These are phyloP conservation scores for Thaumetopoea pityocampa DNA, from an alignment of 1,140 invertebrate species.

Conservation along the genomic window DNA sequence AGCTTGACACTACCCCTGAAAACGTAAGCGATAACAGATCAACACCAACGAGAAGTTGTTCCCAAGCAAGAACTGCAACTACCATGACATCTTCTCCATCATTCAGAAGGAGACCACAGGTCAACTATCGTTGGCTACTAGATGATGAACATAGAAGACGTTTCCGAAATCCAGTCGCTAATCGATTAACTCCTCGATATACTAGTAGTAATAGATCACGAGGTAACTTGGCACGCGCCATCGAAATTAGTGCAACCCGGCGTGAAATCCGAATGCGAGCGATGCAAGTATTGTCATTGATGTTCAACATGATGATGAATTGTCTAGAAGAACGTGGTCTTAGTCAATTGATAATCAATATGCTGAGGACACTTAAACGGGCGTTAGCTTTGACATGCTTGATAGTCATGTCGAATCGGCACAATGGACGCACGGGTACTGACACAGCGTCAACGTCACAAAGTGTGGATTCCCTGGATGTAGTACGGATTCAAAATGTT, in stretches of 20 bases:
- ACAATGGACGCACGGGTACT: slow-evolving; percentile 29
- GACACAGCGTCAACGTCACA: slow-evolving; percentile 29
- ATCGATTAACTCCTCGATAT: slow-evolving; percentile 41
- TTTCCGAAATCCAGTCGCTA: slow-evolving; percentile 34
- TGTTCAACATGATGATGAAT: slow-evolving; percentile 75
- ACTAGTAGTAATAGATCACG: slow-evolving; percentile 42
- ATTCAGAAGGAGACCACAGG: slow-evolving; percentile 44
- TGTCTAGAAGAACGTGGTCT: slow-evolving; percentile 65
- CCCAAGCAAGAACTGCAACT: slow-evolving; percentile 31
- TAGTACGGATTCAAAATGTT: slow-evolving; percentile 53
- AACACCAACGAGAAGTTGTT: slow-evolving; percentile 21
- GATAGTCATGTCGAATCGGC: slow-evolving; percentile 63
- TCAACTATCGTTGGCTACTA: slow-evolving; percentile 46
- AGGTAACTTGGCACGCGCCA: slow-evolving; percentile 45
- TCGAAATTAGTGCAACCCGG: slow-evolving; percentile 61
- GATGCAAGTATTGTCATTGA: slow-evolving; percentile 66
- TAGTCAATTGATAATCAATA: slow-evolving; percentile 65
- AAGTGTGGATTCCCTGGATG: slow-evolving; percentile 41
- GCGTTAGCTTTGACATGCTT: slow-evolving; percentile 67
- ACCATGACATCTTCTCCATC: slow-evolving; percentile 33
- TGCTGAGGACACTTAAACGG: slow-evolving; percentile 66
- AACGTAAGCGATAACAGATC: slow-evolving; percentile 29
- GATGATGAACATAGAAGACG: slow-evolving; percentile 51
- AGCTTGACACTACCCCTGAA: slow-evolving; percentile 22
- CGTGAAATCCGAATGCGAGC: slow-evolving; percentile 69